phyloP scores from a whole-genome alignment of 1,140 invertebrate species.

The Steinernema khuongi region DNA sequence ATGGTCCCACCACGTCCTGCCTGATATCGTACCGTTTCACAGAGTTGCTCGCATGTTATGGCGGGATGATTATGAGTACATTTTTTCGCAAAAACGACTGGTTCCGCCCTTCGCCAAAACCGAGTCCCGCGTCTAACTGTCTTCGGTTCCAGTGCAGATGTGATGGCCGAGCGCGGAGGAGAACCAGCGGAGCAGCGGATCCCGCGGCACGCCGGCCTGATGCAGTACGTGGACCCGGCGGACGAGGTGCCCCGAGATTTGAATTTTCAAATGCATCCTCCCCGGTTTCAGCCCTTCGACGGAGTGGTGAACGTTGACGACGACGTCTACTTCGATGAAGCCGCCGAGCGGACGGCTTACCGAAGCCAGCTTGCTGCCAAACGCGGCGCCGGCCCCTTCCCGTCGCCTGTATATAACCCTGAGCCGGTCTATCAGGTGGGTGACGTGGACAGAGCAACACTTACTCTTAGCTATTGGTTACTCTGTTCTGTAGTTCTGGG shows the following conservation, averaged over 20 bases:
- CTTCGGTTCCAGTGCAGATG: not conserved
- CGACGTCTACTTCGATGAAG: not conserved
- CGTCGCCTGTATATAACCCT: not conserved
- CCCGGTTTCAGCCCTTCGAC: not conserved
- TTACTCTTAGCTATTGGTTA: no score
- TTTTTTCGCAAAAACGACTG: conserved; percentile 9
- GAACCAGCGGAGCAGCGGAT: not conserved
- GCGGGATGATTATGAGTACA: not conserved
- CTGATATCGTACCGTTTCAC: conserved; percentile 9
- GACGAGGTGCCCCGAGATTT: not conserved
- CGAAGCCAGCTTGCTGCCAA: not conserved
- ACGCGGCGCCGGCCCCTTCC: not conserved
- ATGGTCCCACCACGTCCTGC: not conserved
- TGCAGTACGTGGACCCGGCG: not conserved
- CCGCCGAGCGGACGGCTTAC: not conserved
- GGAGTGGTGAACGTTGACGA: not conserved
- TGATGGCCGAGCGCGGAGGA: not conserved
- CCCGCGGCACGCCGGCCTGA: not conserved
- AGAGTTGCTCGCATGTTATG: conserved; percentile 9
- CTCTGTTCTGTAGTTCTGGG: no score
- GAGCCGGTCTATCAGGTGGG: not conserved
- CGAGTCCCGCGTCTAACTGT: not conserved
- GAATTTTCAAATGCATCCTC: not conserved
- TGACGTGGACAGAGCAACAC: no score
- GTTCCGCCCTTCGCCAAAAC: not conserved